These are phyloP conservation scores for Falco concolor DNA, from an alignment of 2,797 vertebrate genomes.

Conservation along the genomic window DNA sequence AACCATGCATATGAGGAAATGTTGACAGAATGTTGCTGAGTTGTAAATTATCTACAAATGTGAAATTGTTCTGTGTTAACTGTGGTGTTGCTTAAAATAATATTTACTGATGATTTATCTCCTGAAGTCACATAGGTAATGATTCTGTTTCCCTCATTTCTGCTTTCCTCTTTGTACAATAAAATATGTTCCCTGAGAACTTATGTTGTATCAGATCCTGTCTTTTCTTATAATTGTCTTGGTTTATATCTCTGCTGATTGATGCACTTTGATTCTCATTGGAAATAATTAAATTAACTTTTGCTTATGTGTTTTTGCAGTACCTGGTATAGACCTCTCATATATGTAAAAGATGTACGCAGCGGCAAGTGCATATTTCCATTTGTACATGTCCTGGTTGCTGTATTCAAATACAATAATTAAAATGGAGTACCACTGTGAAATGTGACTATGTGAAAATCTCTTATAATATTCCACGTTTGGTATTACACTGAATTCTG, in stretches of 20 bases:
- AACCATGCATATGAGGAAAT: slow-evolving; percentile 12
- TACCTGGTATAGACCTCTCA: neutral
- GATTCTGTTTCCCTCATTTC: slow-evolving; percentile 31
- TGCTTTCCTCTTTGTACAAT: neutral
- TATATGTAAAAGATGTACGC: neutral
- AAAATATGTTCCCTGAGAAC: neutral
- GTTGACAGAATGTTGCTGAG: slow-evolving; percentile 19
- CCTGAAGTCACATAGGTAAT: slow-evolving; percentile 33
- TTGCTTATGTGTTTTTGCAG: neutral
- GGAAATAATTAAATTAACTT: neutral
- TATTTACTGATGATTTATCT: slow-evolving; percentile 47
- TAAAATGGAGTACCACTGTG: neutral
- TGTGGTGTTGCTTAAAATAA: slow-evolving; percentile 5
- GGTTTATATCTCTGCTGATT: neutral
- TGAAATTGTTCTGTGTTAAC: neutral
- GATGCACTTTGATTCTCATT: neutral
- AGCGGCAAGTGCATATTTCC: neutral
- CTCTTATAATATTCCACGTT: neutral
- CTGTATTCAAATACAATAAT: neutral
- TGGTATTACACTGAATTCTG: neutral
- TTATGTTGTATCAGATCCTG: neutral
- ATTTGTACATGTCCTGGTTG: neutral
- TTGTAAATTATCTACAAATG: slow-evolving; percentile 34
- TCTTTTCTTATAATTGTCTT: neutral
- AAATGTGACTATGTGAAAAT: neutral